Percentiles rank a stretch among this genome's conserved stretches.
These are phyloP conservation scores for Ennomos fuscantarius DNA, from an alignment of 2,888 invertebrate genomes.

Conservation along the genomic window DNA sequence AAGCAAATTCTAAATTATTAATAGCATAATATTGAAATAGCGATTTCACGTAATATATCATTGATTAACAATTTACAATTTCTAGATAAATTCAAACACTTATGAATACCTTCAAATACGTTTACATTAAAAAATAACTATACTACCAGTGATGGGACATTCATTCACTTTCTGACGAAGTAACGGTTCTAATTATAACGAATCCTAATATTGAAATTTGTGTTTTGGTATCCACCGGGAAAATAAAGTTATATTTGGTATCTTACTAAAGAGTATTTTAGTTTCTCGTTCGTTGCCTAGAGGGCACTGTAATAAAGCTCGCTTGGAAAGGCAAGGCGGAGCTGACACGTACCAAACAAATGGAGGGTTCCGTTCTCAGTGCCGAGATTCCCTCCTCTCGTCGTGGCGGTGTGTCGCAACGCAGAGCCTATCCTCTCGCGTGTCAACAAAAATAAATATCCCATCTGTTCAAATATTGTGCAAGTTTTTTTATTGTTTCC, in stretches of 20 bases:
- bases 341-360: constrained; percentile 61
- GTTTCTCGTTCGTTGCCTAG: constrained; percentile 38
- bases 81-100: too few species aligned
- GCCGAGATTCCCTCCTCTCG: constrained; percentile 66
- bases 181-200: too few species aligned
- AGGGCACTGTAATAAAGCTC: constrained; percentile 52
- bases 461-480: constrained; percentile 82
- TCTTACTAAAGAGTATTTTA: constrained; percentile 3
- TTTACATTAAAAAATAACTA: too few species aligned
- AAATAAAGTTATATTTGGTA: too few species aligned
- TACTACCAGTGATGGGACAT: constrained; percentile 37
- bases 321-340: constrained; percentile 68
- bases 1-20: too few species aligned
- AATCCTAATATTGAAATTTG: too few species aligned
- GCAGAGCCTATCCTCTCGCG: constrained; percentile 48
- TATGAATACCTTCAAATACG: too few species aligned
- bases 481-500: constrained; percentile 74
- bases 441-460: constrained; percentile 78
- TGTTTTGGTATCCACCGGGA: too few species aligned
- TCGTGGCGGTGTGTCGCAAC: constrained; percentile 33
- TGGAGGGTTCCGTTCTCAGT: constrained; percentile 61
- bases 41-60: too few species aligned
- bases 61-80: too few species aligned
- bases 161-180: constrained; percentile 14
- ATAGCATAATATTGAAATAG: too few species aligned